Percentiles rank a stretch among this genome's conserved stretches.
phyloP scores from a whole-genome alignment of 2,797 vertebrate genomes.

The Hippoglossus hippoglossus region DNA sequence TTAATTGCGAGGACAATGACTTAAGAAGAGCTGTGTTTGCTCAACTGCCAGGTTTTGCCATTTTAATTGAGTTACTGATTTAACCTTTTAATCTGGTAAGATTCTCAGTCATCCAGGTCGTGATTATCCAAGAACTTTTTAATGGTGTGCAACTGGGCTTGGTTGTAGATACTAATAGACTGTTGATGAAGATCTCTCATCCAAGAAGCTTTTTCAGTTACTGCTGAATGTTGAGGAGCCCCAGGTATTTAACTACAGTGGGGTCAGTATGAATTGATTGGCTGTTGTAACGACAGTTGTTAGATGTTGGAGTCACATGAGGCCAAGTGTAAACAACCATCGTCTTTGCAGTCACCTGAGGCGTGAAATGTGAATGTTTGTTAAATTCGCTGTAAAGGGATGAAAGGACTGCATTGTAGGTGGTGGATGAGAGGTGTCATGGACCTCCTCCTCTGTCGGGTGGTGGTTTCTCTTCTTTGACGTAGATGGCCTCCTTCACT shows the following conservation, averaged over 20 bases:
- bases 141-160: not conserved
- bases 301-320: not conserved
- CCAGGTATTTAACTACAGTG: not conserved
- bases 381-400: too few species aligned
- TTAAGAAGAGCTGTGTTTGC: too few species aligned
- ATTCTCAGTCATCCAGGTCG: not conserved
- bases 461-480: too few species aligned
- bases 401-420: too few species aligned
- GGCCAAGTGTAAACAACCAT: too few species aligned
- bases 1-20: too few species aligned
- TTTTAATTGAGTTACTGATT: not conserved
- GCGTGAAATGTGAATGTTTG: not conserved
- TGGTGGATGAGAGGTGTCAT: too few species aligned
- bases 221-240: not conserved
- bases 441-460: not conserved
- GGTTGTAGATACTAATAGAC: not conserved
- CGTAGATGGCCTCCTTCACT: not conserved
- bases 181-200: too few species aligned
- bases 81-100: not conserved
- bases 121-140: not conserved
- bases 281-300: not conserved
- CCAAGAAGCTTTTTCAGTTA: too few species aligned
- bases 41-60: too few species aligned
- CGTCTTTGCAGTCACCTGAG: not conserved
- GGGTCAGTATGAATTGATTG: not conserved